Conservation (phyloP, 2,888 invertebrate genomes). For the Lampropteryx suffumata region DNA sequence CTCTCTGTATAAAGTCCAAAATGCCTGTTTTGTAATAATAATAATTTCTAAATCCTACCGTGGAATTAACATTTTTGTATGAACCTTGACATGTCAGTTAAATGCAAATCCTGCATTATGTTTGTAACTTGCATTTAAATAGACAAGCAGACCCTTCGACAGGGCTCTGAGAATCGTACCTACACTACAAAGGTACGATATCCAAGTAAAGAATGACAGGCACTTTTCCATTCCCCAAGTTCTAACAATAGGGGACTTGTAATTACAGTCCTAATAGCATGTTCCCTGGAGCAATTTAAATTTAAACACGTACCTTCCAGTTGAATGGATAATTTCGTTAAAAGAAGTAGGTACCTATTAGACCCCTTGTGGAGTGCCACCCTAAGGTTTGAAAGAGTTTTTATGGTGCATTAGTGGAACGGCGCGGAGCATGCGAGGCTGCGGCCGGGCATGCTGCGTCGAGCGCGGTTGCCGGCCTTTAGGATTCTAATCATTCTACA, state of each 20-base stretch:
- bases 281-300: slow-evolving; percentile 15
- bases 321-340: slow-evolving; percentile 20
- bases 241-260: slow-evolving; percentile 4
- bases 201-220: slow-evolving; percentile 8
- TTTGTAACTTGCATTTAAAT: no score
- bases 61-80: not conserved
- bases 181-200: not conserved
- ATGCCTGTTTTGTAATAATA: not conserved
- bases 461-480: no score
- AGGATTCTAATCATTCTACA: no score
- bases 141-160: no score
- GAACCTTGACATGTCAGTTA: no score
- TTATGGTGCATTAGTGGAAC: slow-evolving; percentile 10
- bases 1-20: not conserved
- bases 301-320: slow-evolving; percentile 18
- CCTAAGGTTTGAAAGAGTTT: slow-evolving; percentile 18
- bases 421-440: no score
- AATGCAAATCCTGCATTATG: no score
- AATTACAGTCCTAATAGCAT: slow-evolving; percentile 14
- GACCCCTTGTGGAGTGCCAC: slow-evolving; percentile 17
- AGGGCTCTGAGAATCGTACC: not conserved
- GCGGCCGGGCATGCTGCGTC: no score
- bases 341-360: slow-evolving; percentile 6
- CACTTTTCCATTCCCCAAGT: slow-evolving; percentile 11
- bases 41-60: not conserved